phyloP scores from a whole-genome alignment of 2,888 invertebrate species.

The Crematogaster levior region DNA sequence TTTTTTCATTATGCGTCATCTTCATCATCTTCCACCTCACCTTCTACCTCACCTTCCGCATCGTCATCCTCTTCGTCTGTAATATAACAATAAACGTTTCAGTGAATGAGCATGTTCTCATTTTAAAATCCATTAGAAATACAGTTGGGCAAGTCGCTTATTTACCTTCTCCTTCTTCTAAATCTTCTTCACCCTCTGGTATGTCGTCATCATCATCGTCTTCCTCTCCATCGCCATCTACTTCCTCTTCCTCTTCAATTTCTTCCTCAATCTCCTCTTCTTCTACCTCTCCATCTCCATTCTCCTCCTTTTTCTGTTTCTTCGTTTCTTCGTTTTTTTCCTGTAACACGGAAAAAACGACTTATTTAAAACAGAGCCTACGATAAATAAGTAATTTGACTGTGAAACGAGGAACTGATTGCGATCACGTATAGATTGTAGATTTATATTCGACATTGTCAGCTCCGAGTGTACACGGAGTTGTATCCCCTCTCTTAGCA shows the following conservation, averaged over 20 bases:
- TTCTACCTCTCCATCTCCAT: constrained; percentile 89
- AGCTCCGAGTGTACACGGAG: not conserved
- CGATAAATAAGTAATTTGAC: not conserved
- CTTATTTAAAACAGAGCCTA: not conserved
- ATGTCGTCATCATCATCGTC: constrained; percentile 90
- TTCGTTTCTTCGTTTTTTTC: constrained; percentile 92
- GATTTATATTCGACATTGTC: not conserved
- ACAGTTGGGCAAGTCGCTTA: constrained; percentile 12
- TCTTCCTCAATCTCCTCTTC: constrained; percentile 89
- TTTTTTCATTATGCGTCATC: constrained; percentile 85
- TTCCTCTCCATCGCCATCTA: constrained; percentile 89
- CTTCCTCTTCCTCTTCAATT: constrained; percentile 88
- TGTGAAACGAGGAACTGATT: not conserved
- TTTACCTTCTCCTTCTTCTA: constrained; percentile 82
- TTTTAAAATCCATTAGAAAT: not conserved
- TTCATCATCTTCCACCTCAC: constrained; percentile 82
- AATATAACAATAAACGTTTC: constrained; percentile 46
- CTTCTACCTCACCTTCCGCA: constrained; percentile 80
- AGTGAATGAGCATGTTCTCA: not conserved
- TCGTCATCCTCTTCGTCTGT: constrained; percentile 83
- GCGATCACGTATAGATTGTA: not conserved
- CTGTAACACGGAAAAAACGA: constrained; percentile 82
- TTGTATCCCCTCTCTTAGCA: not conserved
- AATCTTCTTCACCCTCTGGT: constrained; percentile 87
- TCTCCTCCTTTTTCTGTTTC: constrained; percentile 93